Evolutionary conservation across 2,797 vertebrate species (phyloP).

Genomic region (Sciurus carolinensis): DNA sequence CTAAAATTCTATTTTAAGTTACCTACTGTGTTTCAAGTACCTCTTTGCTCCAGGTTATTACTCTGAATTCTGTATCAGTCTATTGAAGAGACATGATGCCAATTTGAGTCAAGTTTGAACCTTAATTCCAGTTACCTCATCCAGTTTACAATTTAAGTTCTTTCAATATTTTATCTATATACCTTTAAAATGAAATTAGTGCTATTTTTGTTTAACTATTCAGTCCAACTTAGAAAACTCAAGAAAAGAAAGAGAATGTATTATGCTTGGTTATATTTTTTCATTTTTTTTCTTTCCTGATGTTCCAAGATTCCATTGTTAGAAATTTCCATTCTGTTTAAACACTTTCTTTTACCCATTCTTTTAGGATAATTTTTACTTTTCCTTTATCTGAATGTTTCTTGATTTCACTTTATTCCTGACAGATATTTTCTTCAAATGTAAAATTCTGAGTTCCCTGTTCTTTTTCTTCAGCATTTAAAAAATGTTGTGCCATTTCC

Average conservation of each 20-base stretch:
- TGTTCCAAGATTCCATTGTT: neutral
- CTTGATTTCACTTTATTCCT: neutral
- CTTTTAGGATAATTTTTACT: neutral
- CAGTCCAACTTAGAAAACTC: neutral
- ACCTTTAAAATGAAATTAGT: neutral
- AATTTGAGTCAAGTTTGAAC: neutral
- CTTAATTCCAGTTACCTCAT: neutral
- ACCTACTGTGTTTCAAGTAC: neutral
- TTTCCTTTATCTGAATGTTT: neutral
- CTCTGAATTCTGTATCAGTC: neutral
- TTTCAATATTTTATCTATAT: neutral
- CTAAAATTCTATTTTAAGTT: neutral
- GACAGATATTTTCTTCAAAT: neutral
- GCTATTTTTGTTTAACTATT: neutral
- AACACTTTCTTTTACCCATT: neutral
- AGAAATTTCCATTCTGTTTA: neutral
- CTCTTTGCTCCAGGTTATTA: neutral
- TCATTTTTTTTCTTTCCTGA: neutral
- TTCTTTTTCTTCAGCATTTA: neutral
- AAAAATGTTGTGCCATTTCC: neutral
- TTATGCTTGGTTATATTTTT: neutral
- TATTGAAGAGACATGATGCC: neutral
- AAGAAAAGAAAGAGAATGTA: neutral
- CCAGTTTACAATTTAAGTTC: neutral
- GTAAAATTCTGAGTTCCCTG: neutral